Conservation (phyloP, 64 coral and sea anemone species). For the Acropora tenuis region DNA sequence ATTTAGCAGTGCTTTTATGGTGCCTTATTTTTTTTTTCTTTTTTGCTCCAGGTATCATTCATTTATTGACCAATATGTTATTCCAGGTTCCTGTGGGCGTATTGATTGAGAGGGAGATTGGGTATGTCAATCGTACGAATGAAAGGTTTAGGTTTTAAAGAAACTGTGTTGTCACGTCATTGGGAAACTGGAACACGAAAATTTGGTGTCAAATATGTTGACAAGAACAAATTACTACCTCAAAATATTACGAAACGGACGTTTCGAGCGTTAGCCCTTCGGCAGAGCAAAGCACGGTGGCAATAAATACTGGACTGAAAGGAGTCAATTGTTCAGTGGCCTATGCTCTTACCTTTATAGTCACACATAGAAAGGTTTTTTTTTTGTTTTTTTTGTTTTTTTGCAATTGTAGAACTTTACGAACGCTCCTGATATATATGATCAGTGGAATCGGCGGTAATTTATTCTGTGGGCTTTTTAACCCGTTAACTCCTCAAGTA, state of each 20-base stretch:
- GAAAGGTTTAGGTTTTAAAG: not conserved
- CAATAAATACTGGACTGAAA: too few species aligned
- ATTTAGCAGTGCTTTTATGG: too few species aligned
- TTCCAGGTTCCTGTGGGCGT: slow-evolving; percentile 83
- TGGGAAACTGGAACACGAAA: too few species aligned
- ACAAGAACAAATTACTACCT: too few species aligned
- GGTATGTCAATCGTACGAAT: slow-evolving; percentile 48
- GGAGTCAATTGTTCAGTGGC: too few species aligned
- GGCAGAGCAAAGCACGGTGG: too few species aligned
- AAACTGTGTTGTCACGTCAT: not conserved
- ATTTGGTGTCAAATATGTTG: too few species aligned
- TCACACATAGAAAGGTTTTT: too few species aligned
- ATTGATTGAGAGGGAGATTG: slow-evolving; percentile 81
- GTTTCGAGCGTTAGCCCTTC: too few species aligned
- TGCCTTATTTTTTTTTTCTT: not conserved
- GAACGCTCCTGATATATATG: slow-evolving; percentile 76
- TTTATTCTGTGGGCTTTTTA: slow-evolving; percentile 77
- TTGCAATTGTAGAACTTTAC: slow-evolving; percentile 44
- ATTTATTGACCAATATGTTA: slow-evolving; percentile 65
- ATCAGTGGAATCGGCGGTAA: slow-evolving; percentile 87
- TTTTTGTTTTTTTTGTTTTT: too few species aligned
- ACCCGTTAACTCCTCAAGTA: slow-evolving; percentile 75
- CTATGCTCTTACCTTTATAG: too few species aligned
- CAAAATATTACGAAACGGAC: too few species aligned
- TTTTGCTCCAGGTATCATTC: slow-evolving; percentile 74